These are phyloP conservation scores for Platysteira castanea DNA, from an alignment of 2,113 vertebrate species.

Conservation along the genomic window DNA sequence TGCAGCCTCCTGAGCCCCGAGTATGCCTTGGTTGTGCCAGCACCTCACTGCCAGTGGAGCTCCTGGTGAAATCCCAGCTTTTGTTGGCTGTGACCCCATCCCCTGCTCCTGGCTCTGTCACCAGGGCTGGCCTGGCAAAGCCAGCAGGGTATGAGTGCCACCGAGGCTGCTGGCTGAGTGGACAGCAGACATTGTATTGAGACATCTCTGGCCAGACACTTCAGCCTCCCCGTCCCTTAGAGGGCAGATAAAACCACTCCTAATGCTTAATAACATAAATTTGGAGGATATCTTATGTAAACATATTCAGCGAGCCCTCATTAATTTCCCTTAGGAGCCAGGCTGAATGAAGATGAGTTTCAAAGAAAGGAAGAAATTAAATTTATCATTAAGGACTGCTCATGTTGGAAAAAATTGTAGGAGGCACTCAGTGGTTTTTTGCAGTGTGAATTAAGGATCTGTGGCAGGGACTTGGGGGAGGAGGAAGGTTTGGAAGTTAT, in stretches of 20 bases:
- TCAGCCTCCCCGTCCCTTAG: background rate
- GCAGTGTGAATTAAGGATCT: background rate
- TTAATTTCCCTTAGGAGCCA: constrained; percentile 52
- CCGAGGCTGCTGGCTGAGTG: background rate
- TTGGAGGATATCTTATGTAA: constrained; percentile 43
- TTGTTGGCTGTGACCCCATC: background rate
- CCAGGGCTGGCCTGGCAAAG: background rate
- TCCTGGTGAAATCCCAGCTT: background rate
- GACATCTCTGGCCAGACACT: background rate
- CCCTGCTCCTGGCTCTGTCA: background rate
- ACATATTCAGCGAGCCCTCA: constrained; percentile 8
- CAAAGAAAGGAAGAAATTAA: constrained; percentile 24
- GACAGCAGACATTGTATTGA: background rate
- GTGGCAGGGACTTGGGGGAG: background rate
- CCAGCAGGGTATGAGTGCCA: background rate
- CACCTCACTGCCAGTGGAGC: rapidly evolving
- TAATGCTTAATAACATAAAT: constrained; percentile 33
- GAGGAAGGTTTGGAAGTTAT: constrained; percentile 5
- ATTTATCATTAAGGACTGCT: constrained; percentile 1
- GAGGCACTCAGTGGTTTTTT: background rate
- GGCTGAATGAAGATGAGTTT: constrained; percentile 27
- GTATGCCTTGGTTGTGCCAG: rapidly evolving
- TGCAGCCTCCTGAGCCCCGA: background rate
- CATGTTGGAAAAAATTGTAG: background rate
- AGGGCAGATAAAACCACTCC: constrained; percentile 12